Evolutionary conservation across 2,797 vertebrate genomes (phyloP).

Genomic region (Chelon auratus): DNA sequence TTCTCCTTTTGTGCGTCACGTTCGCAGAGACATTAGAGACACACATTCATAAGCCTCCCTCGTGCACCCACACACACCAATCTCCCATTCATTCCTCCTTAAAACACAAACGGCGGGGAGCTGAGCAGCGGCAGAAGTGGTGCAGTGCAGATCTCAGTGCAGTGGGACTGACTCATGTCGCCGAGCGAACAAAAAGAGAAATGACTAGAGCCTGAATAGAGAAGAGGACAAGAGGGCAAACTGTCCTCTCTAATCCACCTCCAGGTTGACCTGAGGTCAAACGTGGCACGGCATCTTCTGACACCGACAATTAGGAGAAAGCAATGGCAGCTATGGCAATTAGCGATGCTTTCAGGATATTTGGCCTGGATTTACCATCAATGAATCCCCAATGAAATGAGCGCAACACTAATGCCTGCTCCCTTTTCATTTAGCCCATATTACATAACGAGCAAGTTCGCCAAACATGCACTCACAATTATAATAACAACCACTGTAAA

Average conservation of each 20-base stretch:
- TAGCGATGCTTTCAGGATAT: constrained; percentile 47
- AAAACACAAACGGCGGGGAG: constrained; percentile 58
- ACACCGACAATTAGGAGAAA: constrained; percentile 50
- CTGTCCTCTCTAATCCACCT: constrained; percentile 68
- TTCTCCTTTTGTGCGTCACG: constrained; percentile 34
- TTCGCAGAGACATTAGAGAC: constrained; percentile 29
- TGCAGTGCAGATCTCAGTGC: constrained; percentile 78
- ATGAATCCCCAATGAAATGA: constrained; percentile 41
- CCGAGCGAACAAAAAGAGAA: constrained; percentile 74
- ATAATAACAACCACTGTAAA: not conserved
- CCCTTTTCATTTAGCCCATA: constrained; percentile 26
- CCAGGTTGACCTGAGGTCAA: constrained; percentile 68
- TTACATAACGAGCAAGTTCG: constrained; percentile 42
- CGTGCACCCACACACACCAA: constrained; percentile 17
- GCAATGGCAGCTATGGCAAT: constrained; percentile 35
- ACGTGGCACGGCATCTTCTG: constrained; percentile 34
- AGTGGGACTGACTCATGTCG: constrained; percentile 74
- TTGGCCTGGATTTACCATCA: constrained; percentile 45
- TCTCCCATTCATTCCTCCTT: constrained; percentile 47
- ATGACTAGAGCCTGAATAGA: constrained; percentile 31
- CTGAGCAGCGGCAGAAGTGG: constrained; percentile 70
- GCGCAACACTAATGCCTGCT: constrained; percentile 15
- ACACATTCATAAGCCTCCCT: constrained; percentile 29
- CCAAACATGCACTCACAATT: constrained; percentile 34
- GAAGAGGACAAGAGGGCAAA: constrained; percentile 40